Evolutionary conservation across 2,888 invertebrate genomes (phyloP), one percentile per base, ranked within the genome.

Genomic region (Hemaris fuciformis): DNA sequence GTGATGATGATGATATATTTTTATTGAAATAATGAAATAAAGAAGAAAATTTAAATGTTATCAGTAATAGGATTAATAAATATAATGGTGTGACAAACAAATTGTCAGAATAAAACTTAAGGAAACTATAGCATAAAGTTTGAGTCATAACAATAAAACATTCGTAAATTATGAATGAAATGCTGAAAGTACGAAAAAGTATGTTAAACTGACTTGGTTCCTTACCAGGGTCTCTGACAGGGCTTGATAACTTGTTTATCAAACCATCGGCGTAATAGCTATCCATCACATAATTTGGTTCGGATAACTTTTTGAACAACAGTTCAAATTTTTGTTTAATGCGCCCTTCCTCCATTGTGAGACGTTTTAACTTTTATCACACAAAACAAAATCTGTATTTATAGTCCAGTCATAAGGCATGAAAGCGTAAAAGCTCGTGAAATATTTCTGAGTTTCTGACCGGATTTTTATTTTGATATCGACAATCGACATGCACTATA

Each of bases 261-360:
- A 95, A 87, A 70, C 93, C 93, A 77, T 95, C 95, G 64, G 94
- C 93, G 80, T 95, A 95, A 71, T 94, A 94, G 82, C 93, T 94
- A 79, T 94, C 93, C 79, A 93, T 87, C 71, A 93, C 93, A 85
- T 94, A 95, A 67, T 93, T 87, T 0, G 94, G 93, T 63, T 93
- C 86, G 22, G 94, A 77, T 70, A 95, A 90, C 72, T 94, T 93
- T 59, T 93, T 81, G 75, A 95, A 90, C 62, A 95, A 88, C 66
- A 93, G 79, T 72, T 90, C 91, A 42, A 95, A 76, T 81, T 94
- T 95, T 65, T 88, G 88, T 76, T 93, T 90, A 56, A 81, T 75
- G 61, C 75, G 78, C 38, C 74, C 62, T 63, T 72, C 63, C 60
- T 85, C 83, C 84, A 85, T 53, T 3, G 41, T 53, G 60, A 38